Base-by-base conservation (phyloP, 2,113 vertebrate genomes). In the Scortum barcoo region DNA sequence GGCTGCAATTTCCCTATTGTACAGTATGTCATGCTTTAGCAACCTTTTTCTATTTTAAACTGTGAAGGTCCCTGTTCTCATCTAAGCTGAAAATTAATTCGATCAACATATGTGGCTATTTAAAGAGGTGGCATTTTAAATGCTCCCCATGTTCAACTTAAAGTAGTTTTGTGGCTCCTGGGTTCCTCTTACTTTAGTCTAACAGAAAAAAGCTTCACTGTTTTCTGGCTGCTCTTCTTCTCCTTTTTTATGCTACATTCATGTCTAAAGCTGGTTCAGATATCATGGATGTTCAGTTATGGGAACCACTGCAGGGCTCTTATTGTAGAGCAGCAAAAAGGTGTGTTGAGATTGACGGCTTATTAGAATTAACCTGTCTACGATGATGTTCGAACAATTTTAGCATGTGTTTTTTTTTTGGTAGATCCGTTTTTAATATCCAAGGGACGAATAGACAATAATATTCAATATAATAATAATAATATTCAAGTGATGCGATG, bases 61-160 rank as follows among this genome's bases (percentile, higher is more conserved):
- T 54, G 26, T 16, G 28, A 67, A 40, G 61, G 36, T 68, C 38
- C 61, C 73, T 76, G 33, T 20, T 14, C 62, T 81, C 46, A 22
- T 56, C 46, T 60, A 24, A 68, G 38, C 44, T 46, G 53, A 62
- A 77, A 72, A 57, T 63, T 51, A 22, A 26, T 66, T 56, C 16
- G n/a, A 57, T 58, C 63, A 75, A 51, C 22, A 38, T 56, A 70
- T 61, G 26, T 67, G 24, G 51, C 68, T 54, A 60, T 82, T 89
- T 74, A 66, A 65, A 62, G 51, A 69, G 19, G 19, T 78, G 68
- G 28, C 46, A 73, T 74, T 89, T 76, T 54, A 63, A 77, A 76
- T 5, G 56, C 24, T 38, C 58, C 54, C 71, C 30, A 17, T 48
- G 60, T 76, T 79, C 51, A 54, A 54, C 46, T 54, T 38, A 4